These are phyloP conservation scores for Maniola jurtina DNA, from an alignment of 1,140 invertebrate species.

Conservation along the genomic window DNA sequence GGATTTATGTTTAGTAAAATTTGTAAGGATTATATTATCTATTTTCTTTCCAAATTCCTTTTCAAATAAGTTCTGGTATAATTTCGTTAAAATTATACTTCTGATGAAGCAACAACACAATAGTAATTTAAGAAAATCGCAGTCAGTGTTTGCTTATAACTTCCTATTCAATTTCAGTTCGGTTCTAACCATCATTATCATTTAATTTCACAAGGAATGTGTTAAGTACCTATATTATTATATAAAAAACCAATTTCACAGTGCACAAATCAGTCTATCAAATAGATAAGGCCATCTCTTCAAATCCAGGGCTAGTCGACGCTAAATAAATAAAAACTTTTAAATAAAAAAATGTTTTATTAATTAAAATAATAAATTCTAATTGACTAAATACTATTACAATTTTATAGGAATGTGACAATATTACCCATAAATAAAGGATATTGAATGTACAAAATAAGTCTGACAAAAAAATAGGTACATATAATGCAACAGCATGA, in stretches of 20 bases:
- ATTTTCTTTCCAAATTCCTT: conserved; percentile 6
- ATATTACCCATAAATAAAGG: conserved; percentile 1
- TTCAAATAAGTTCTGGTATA: background rate
- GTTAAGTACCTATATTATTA: too few species aligned
- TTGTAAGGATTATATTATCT: background rate
- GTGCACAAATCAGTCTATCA: too few species aligned
- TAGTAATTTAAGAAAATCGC: too few species aligned
- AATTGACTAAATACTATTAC: conserved; percentile 23
- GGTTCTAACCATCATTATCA: too few species aligned
- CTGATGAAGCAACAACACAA: too few species aligned
- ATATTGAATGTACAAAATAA: conserved; percentile 1
- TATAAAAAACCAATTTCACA: too few species aligned
- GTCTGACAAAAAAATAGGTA: conserved; percentile 13
- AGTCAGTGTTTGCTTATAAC: too few species aligned
- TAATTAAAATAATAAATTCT: conserved; percentile 20
- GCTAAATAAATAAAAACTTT: conserved; percentile 10
- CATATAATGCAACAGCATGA: conserved; percentile 32
- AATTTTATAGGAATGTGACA: conserved; percentile 30
- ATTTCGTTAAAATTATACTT: too few species aligned
- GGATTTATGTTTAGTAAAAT: conserved; percentile 9
- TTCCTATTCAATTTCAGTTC: too few species aligned
- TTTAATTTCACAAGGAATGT: too few species aligned
- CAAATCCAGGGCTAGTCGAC: too few species aligned
- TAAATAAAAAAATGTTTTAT: conserved; percentile 19
- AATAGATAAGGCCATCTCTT: too few species aligned